Evolutionary conservation across 2,797 vertebrate species (phyloP).

Genomic region (Bucorvus abyssinicus): DNA sequence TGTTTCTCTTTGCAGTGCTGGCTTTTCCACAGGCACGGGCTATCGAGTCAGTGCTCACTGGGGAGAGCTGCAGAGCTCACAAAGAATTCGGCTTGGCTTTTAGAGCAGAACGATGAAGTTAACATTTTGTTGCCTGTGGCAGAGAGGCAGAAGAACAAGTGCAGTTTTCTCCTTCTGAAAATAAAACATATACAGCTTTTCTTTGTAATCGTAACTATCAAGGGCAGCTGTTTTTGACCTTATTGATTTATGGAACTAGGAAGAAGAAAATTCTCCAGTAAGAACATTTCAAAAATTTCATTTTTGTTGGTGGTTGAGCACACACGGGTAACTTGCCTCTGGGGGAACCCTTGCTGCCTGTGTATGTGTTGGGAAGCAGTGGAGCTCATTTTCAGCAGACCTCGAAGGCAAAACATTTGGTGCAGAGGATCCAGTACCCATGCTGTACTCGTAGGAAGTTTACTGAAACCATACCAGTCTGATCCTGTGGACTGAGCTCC

Average conservation of each 20-base stretch:
- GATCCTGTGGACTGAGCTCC: not conserved
- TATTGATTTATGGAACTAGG: not conserved
- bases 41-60: not conserved
- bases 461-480: not conserved
- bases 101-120: not conserved
- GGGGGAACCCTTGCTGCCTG: not conserved
- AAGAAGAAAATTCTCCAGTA: not conserved
- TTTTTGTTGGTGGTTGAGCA: not conserved
- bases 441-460: not conserved
- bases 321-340: not conserved
- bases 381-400: not conserved
- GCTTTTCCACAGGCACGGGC: not conserved
- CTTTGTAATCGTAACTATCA: not conserved
- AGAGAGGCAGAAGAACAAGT: not conserved
- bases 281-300: not conserved
- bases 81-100: not conserved
- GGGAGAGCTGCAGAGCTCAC: not conserved
- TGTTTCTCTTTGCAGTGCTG: not conserved
- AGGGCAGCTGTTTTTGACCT: not conserved
- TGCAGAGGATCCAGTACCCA: not conserved
- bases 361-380: not conserved
- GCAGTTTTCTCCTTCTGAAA: not conserved
- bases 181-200: not conserved
- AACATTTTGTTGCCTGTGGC: not conserved
- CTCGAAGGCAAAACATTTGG: not conserved